Base-by-base conservation (phyloP, 2,888 invertebrate species). In the Apoda limacodes region DNA sequence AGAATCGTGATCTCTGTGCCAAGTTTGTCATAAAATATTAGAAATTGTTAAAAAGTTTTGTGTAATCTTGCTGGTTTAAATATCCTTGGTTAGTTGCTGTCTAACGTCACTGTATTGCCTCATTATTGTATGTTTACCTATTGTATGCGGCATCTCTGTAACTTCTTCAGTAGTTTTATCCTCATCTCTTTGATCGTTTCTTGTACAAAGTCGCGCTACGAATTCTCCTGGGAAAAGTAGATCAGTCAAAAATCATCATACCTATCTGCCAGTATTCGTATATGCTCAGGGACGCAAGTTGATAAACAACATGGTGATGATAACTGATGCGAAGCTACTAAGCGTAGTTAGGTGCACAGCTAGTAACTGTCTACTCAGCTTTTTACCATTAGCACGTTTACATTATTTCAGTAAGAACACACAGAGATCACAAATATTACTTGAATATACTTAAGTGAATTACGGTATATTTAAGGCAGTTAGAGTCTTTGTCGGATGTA, bases 401-500 rank as follows among this genome's bases (percentile, higher is more conserved):
- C 50, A 48, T 50, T 54, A 55, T 60, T 52, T 57, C 63, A 60
- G 58, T 57, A 56, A 58, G 62, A 17, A 66, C 69, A 63, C 53
- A 70, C 64, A 71, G 61, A 74, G 62, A 65, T 68, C 64, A 60
- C 65, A 68, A 67, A 17, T 17, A 46, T 46, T 45, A 57, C 50
- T 49, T 49, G 49, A 17, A 64, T 58, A 63, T 86, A 85, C 85
- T 85, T 81, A 85, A 80, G 57, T 85, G 75, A 64, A 85, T 86
- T 68, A 85, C 85, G 75, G 86, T 83, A 75, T 85, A 86, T 84
- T 83, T 86, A 76, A 87, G 85, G 85, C 87, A 87, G 85, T 85
- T 85, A 80, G 83, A 82, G 74, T 85, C 75, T 60, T 75, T 75
- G 57, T 75, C 76, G 61, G 75, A 74, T 54, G 75, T 67, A 52